Conservation (phyloP, 2,888 invertebrate species). For the Cheilosia grossa region DNA sequence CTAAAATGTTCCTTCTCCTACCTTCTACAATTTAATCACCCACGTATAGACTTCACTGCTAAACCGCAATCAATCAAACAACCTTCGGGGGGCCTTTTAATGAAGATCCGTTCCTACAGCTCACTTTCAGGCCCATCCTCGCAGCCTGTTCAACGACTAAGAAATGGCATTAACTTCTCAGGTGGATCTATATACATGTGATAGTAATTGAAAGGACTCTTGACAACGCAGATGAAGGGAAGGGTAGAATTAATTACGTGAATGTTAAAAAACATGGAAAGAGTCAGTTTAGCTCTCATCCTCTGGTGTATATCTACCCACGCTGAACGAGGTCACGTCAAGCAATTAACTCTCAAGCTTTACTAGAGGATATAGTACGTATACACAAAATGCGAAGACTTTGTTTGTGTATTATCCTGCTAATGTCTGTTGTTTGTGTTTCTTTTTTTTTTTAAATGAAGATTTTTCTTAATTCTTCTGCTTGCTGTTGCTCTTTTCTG, state of each 20-base stretch:
- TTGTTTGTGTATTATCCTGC: conserved; percentile 10
- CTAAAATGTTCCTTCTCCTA: too few species aligned
- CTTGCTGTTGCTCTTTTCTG: neutral
- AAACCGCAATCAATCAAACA: too few species aligned
- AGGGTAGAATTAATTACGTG: conserved; percentile 44
- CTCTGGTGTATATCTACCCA: neutral
- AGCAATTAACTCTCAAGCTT: conserved; percentile 56
- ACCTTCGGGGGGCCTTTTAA: neutral
- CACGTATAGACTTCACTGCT: too few species aligned
- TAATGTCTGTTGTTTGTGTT: neutral
- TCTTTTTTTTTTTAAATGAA: neutral
- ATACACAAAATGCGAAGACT: neutral
- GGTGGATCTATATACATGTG: conserved; percentile 12
- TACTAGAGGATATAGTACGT: neutral
- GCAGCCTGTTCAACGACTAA: neutral
- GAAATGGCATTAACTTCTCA: conserved; percentile 42
- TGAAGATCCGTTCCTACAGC: neutral
- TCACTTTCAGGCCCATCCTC: neutral
- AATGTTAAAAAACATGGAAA: conserved; percentile 9
- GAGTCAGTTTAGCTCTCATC: neutral
- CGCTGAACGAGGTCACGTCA: conserved; percentile 41
- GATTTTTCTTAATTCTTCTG: conserved; percentile 11
- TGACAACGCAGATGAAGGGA: conserved; percentile 31
- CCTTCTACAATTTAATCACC: too few species aligned
- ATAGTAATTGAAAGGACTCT: conserved; percentile 30